These are phyloP conservation scores for Lytechinus variegatus DNA, from an alignment of 35 echinoderm and acorn worm species.

Conservation along the genomic window DNA sequence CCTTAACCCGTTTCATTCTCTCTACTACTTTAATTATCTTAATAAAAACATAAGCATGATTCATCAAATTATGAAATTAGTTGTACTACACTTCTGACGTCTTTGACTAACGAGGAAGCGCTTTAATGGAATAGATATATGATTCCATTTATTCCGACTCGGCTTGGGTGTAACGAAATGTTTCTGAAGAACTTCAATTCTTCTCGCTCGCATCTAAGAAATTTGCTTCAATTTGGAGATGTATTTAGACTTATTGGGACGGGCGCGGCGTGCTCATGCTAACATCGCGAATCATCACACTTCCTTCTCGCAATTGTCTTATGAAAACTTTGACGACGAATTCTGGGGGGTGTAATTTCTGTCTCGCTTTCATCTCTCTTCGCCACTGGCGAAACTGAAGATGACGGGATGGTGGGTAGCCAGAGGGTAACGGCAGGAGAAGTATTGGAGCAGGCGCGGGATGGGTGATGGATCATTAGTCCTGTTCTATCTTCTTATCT, in stretches of 20 bases:
- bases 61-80: slow-evolving; percentile 58
- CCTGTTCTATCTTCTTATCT: slow-evolving; percentile 18
- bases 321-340: slow-evolving; percentile 50
- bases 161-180: slow-evolving; percentile 49
- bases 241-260: slow-evolving; percentile 36
- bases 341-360: background rate
- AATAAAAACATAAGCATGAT: slow-evolving; percentile 52
- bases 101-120: slow-evolving; percentile 37
- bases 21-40: slow-evolving; percentile 45
- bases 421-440: background rate
- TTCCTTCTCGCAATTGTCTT: slow-evolving; percentile 48
- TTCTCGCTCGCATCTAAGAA: background rate
- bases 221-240: slow-evolving; percentile 40
- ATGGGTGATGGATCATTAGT: slow-evolving; percentile 24
- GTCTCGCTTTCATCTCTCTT: slow-evolving; percentile 18
- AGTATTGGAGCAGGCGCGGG: slow-evolving; percentile 16
- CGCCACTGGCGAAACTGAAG: background rate
- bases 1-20: slow-evolving; percentile 5
- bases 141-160: slow-evolving; percentile 42
- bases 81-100: slow-evolving; percentile 41
- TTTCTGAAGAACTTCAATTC: slow-evolving; percentile 40
- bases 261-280: slow-evolving; percentile 44
- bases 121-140: slow-evolving; percentile 56
- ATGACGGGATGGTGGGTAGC: background rate
- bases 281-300: slow-evolving; percentile 44